These are phyloP conservation scores for Drosophila paulistorum DNA, from an alignment of 1,140 invertebrate species.

Conservation along the genomic window DNA sequence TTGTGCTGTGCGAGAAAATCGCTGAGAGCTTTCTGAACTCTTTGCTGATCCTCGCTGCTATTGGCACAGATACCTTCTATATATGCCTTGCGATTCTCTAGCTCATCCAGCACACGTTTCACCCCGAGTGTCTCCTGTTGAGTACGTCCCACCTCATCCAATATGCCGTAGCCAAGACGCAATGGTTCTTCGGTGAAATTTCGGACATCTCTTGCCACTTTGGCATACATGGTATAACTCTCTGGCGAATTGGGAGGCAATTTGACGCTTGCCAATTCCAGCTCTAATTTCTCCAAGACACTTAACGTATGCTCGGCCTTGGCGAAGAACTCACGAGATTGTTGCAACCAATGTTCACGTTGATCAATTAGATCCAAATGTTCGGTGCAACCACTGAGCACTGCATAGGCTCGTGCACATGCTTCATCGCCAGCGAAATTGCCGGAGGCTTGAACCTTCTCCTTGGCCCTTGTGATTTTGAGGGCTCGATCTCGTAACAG, in stretches of 20 bases:
- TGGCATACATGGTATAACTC: conserved; percentile 88
- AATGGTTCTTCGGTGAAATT: conserved; percentile 85
- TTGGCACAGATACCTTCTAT: conserved; percentile 88
- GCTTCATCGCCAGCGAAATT: conserved; percentile 89
- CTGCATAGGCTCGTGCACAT: conserved; percentile 87
- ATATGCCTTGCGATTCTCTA: conserved; percentile 89
- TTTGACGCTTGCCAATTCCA: conserved; percentile 88
- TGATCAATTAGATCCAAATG: conserved; percentile 89
- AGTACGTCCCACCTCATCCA: conserved; percentile 88
- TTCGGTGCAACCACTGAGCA: conserved; percentile 89
- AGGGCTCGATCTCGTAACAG: conserved; percentile 90
- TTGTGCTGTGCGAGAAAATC: conserved; percentile 89
- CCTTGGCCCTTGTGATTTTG: conserved; percentile 90
- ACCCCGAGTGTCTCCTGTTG: conserved; percentile 88
- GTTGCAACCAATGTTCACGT: conserved; percentile 87
- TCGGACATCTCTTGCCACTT: conserved; percentile 86
- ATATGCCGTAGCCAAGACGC: conserved; percentile 88
- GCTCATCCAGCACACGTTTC: conserved; percentile 87
- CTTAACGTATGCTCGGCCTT: conserved; percentile 89
- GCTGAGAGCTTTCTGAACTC: conserved; percentile 87
- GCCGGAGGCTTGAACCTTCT: conserved; percentile 88
- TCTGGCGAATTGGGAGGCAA: conserved; percentile 86
- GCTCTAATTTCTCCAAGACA: conserved; percentile 90
- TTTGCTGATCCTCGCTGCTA: conserved; percentile 89
- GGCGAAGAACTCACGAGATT: conserved; percentile 90